Evolutionary conservation across 2,797 vertebrate genomes (phyloP).

Genomic region (Varecia variegata): DNA sequence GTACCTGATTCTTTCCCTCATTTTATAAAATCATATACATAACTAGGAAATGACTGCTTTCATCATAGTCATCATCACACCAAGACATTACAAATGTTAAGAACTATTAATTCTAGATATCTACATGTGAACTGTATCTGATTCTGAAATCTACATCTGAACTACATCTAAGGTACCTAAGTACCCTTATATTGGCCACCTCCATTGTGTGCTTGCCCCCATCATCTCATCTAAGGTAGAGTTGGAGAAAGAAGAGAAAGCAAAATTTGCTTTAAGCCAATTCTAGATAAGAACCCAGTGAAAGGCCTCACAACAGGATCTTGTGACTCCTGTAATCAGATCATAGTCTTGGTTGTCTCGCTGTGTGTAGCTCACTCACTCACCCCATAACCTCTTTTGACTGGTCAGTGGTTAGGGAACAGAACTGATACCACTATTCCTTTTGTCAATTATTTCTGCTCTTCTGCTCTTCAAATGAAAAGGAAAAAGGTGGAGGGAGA

Average conservation of each 20-base stretch:
- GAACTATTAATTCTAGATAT: not conserved
- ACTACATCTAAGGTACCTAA: not conserved
- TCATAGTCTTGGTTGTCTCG: not conserved
- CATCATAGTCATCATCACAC: not conserved
- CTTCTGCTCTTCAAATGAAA: slow-evolving; percentile 28
- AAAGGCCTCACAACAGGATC: not conserved
- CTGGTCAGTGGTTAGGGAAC: not conserved
- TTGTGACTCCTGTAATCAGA: not conserved
- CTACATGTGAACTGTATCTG: not conserved
- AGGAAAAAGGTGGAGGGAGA: not conserved
- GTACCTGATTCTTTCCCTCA: not conserved
- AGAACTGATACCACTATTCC: not conserved
- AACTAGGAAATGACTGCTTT: slow-evolving; percentile 10
- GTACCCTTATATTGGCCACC: not conserved
- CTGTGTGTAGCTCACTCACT: not conserved
- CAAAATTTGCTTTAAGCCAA: not conserved
- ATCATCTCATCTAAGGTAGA: not conserved
- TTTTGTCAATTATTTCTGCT: slow-evolving; percentile 27
- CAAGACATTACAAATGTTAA: not conserved
- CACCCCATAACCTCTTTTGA: not conserved
- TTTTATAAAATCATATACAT: slow-evolving; percentile 16
- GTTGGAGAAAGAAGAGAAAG: not conserved
- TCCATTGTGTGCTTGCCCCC: not conserved
- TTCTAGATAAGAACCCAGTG: not conserved
- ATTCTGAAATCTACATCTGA: not conserved